These are phyloP conservation scores for Mus spicilegus DNA, from an alignment of 2,113 vertebrate species.

Conservation along the genomic window DNA sequence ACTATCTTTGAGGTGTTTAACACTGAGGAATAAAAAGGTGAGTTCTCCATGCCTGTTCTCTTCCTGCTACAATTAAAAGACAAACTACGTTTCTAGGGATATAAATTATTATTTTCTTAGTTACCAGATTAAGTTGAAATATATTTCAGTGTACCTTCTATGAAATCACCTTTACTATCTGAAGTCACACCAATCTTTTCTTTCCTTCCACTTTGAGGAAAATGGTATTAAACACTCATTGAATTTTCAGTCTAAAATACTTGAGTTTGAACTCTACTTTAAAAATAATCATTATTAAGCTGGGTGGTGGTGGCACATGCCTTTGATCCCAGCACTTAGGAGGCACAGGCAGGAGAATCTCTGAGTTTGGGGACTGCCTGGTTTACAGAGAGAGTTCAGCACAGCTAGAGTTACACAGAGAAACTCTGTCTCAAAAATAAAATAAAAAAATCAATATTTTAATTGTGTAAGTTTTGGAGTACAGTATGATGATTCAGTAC, in stretches of 20 bases:
- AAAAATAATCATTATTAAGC: neutral
- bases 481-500: neutral
- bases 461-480: neutral
- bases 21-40: conserved; percentile 47
- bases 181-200: conserved; percentile 4
- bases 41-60: conserved; percentile 52
- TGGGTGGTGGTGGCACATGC: neutral
- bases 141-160: conserved; percentile 48
- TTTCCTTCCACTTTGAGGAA: conserved; percentile 31
- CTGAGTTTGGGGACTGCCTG: neutral
- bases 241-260: conserved; percentile 32
- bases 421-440: neutral
- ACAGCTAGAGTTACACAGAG: neutral
- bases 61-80: conserved; percentile 53
- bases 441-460: neutral
- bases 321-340: neutral
- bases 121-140: conserved; percentile 48
- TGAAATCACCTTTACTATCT: conserved; percentile 32
- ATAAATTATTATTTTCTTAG: conserved; percentile 61
- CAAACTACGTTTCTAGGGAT: conserved; percentile 26
- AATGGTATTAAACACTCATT: neutral
- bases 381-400: neutral
- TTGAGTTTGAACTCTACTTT: conserved; percentile 22
- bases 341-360: neutral
- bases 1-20: conserved; percentile 28